These are phyloP conservation scores for Phasia obesa DNA, from an alignment of 2,888 invertebrate species.

Conservation along the genomic window DNA sequence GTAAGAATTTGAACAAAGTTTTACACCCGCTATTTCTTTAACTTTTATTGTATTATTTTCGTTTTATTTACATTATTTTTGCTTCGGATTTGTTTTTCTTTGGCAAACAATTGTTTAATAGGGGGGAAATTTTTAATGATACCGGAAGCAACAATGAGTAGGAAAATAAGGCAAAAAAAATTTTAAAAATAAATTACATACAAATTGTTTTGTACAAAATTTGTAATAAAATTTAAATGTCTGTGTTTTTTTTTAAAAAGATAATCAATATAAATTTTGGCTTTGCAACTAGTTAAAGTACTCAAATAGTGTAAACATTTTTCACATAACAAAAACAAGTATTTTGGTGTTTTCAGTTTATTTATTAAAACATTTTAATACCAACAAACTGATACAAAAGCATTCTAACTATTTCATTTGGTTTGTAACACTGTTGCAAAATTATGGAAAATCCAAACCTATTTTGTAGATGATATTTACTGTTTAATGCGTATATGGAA, in stretches of 20 bases:
- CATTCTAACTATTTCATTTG: too few species aligned
- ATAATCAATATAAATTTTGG: conserved; percentile 11
- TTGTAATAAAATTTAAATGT: too few species aligned
- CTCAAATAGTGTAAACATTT: conserved; percentile 13
- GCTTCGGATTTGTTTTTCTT: conserved; percentile 55
- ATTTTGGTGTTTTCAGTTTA: conserved; percentile 39
- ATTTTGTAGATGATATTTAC: too few species aligned
- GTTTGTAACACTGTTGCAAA: too few species aligned
- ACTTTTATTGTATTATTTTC: conserved; percentile 53
- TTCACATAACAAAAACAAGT: conserved; percentile 9
- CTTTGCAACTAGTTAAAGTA: background rate
- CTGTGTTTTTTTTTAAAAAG: background rate
- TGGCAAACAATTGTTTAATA: conserved; percentile 66
- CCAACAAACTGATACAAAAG: background rate
- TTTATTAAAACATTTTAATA: conserved; percentile 14
- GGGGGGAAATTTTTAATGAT: conserved; percentile 70
- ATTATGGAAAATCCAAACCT: too few species aligned
- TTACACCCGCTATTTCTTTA: conserved; percentile 48
- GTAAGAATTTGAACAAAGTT: conserved; percentile 42
- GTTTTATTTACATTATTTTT: conserved; percentile 37
- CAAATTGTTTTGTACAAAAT: background rate
- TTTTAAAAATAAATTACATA: background rate
- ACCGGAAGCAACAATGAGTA: conserved; percentile 53
- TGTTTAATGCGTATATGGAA: too few species aligned
- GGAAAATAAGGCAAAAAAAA: conserved; percentile 26